Base-by-base conservation (phyloP, 2,113 vertebrate genomes). In the Ciconia stormi region DNA sequence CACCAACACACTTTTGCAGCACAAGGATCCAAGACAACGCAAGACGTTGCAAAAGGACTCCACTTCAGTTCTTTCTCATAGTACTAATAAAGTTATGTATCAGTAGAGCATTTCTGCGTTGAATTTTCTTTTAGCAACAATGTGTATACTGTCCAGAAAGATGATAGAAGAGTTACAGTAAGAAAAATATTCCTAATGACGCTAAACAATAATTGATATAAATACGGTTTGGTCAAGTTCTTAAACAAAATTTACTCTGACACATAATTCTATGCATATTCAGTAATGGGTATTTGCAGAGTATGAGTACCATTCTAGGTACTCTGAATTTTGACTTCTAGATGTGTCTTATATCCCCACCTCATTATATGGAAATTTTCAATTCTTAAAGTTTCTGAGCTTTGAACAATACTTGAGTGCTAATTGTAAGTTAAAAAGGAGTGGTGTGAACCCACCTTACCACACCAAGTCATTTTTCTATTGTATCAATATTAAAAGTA, bases 21-120 rank as follows among this genome's bases (percentile, higher is more conserved):
- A 29, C n/a, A 65, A 67, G 11, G 3, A 32, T 32, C 29, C 38
- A 76, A n/a, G 58, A 50, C 27, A 83, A 23, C 0, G 2, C 0
- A 0, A 82, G 23, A 67, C 21, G 44, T 2, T 32, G 10, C n/a
- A 58, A 56, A 83, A 87, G 13, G 12, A 70, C 11, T 49, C 17
- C 19, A 59, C 10, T 42, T 12, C 18, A 32, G 16, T 10, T 85
- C 79, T 53, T 81, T 81, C 40, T 74, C 50, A 47, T 0, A 29
- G 21, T 15, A n/a, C 11, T 62, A 40, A 82, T 17, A 87, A 69
- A 86, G 14, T 15, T 15, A 1, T 9, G 6, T 9, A 66, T 53
- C 63, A 66, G 14, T 7, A 84, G 27, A 69, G 8, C 19, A 61
- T 38, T 89, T 62, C 23, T 69, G 38, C 49, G 58, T 4, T 87